Percentiles rank a stretch among this genome's conserved stretches.
Conservation (phyloP, 2,888 invertebrate genomes). For the Nematopogon swammerdamellus region DNA sequence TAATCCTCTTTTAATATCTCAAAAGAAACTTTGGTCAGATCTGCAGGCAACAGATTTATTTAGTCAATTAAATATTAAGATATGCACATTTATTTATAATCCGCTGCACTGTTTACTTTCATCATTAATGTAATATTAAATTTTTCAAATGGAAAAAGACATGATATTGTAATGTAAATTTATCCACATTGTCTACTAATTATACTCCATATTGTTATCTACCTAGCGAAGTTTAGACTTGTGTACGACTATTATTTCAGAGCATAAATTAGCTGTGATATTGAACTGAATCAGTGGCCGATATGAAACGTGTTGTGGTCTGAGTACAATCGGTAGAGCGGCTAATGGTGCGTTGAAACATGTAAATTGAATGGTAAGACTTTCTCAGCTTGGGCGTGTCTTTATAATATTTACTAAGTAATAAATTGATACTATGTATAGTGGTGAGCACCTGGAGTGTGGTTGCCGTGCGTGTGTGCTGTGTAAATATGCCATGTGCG, state of each 20-base stretch:
- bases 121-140: slow-evolving; percentile 53
- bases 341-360: slow-evolving; percentile 58
- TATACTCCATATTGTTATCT: slow-evolving; percentile 57
- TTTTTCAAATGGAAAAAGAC: slow-evolving; percentile 53
- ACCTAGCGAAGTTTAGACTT: slow-evolving; percentile 57
- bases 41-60: slow-evolving; percentile 60
- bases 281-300: slow-evolving; percentile 27
- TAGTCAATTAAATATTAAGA: slow-evolving; percentile 59
- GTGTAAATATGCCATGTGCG: slow-evolving; percentile 55
- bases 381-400: slow-evolving; percentile 54
- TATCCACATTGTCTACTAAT: slow-evolving; percentile 53
- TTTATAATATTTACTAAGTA: slow-evolving; percentile 51
- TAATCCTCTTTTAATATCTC: slow-evolving; percentile 49
- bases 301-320: not conserved
- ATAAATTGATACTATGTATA: slow-evolving; percentile 46
- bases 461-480: slow-evolving; percentile 51
- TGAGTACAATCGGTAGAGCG: slow-evolving; percentile 15
- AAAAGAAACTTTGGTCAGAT: slow-evolving; percentile 31
- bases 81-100: slow-evolving; percentile 60
- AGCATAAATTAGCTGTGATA: slow-evolving; percentile 58
- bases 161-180: slow-evolving; percentile 58
- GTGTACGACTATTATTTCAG: slow-evolving; percentile 50
- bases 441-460: slow-evolving; percentile 50
- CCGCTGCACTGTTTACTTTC: slow-evolving; percentile 57
- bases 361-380: slow-evolving; percentile 41